Conservation (phyloP, 2,113 vertebrate species). For the Protobothrops flavoviridis region DNA sequence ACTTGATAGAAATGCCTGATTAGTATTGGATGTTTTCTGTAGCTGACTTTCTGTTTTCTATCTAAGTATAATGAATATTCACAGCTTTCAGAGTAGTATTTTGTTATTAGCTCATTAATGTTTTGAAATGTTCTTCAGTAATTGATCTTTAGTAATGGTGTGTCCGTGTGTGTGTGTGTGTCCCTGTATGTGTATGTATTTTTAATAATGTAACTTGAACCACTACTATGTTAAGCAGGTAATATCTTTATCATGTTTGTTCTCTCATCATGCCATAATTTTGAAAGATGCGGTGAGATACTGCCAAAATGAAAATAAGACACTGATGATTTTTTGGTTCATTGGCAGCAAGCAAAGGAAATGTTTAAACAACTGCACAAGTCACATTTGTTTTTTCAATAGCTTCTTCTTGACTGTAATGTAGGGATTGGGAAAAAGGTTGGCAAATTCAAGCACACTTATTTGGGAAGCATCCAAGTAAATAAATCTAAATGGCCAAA, state of each 20-base stretch:
- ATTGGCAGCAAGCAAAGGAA: not conserved
- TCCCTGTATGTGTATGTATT: not conserved
- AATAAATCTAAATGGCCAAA: not conserved
- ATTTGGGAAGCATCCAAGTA: not conserved
- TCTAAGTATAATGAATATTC: not conserved
- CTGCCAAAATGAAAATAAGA: slow-evolving; percentile 14
- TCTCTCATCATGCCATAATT: not conserved
- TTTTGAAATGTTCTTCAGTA: not conserved
- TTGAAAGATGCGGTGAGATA: not conserved
- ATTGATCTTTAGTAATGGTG: not conserved
- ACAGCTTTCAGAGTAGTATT: not conserved
- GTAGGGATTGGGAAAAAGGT: not conserved
- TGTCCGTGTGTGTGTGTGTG: not conserved
- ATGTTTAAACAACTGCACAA: slow-evolving; percentile 4
- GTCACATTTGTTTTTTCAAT: not conserved
- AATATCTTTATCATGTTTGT: not conserved
- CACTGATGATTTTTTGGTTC: not conserved
- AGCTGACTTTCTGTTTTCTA: not conserved
- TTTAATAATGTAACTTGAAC: not conserved
- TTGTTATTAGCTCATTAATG: not conserved
- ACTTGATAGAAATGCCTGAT: not conserved
- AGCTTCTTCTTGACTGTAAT: not conserved
- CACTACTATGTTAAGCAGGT: not conserved
- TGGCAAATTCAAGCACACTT: not conserved
- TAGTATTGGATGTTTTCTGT: not conserved